A percentile compares a stretch with the other conserved stretches of the same genome.
Evolutionary conservation across 2,888 invertebrate genomes (phyloP).

Genomic region (Parnassius smintheus): DNA sequence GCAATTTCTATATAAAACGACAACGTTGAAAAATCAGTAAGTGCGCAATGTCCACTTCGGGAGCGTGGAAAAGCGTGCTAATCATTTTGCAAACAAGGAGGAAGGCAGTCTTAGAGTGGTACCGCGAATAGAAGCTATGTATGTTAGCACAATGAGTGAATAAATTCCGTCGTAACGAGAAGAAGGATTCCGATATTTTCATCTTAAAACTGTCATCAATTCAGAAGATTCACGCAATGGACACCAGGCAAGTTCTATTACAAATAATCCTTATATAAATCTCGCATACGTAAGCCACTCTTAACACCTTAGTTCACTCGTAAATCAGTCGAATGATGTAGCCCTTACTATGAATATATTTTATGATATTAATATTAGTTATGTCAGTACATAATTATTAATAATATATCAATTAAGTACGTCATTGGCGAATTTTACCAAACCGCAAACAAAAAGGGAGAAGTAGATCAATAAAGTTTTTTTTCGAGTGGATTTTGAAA

Average conservation of each 20-base stretch:
- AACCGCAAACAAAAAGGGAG: too few species aligned
- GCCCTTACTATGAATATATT: too few species aligned
- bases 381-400: too few species aligned
- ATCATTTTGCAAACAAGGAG: slow-evolving; percentile 72
- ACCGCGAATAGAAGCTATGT: slow-evolving; percentile 55
- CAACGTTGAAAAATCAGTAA: slow-evolving; percentile 71
- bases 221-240: slow-evolving; percentile 52
- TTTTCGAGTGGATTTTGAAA: too few species aligned
- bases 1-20: slow-evolving; percentile 53
- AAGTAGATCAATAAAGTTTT: too few species aligned
- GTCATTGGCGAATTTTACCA: too few species aligned
- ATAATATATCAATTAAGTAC: too few species aligned
- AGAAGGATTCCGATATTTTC: slow-evolving; percentile 50
- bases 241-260: slow-evolving; percentile 53
- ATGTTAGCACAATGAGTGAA: slow-evolving; percentile 63
- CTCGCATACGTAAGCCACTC: too few species aligned
- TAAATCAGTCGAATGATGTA: too few species aligned
- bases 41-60: slow-evolving; percentile 75
- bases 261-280: slow-evolving; percentile 1
- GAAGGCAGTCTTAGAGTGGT: slow-evolving; percentile 57
- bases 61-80: slow-evolving; percentile 67
- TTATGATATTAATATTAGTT: too few species aligned
- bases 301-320: too few species aligned
- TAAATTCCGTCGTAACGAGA: slow-evolving; percentile 53
- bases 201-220: slow-evolving; percentile 40